Percentiles rank a stretch among this genome's conserved stretches.
These are phyloP conservation scores for Pterophyllum scalare DNA, from an alignment of 2,113 vertebrate genomes.

Conservation along the genomic window DNA sequence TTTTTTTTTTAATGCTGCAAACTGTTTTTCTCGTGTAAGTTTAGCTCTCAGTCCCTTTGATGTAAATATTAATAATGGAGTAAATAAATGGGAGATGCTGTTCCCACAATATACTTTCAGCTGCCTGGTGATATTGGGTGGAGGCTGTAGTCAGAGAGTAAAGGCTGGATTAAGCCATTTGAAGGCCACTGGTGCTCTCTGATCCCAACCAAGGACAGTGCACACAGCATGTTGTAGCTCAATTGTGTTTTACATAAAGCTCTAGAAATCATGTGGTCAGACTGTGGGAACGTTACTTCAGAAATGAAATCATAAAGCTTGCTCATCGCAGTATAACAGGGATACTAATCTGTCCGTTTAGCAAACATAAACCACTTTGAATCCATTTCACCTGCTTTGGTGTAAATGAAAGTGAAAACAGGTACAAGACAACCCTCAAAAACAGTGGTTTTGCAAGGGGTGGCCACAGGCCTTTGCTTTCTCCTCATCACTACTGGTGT, in stretches of 20 bases:
- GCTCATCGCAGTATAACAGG: not conserved
- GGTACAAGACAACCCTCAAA: not conserved
- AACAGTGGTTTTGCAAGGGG: not conserved
- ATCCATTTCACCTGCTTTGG: not conserved
- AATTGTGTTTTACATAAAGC: not conserved
- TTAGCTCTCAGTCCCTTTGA: slow-evolving; percentile 11
- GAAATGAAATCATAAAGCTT: not conserved
- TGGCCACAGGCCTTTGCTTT: not conserved
- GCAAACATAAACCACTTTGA: not conserved
- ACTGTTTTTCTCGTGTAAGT: slow-evolving; percentile 42
- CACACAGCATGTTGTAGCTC: not conserved
- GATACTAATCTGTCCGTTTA: not conserved
- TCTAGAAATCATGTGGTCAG: not conserved
- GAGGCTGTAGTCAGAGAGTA: not conserved
- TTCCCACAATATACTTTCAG: slow-evolving; percentile 21
- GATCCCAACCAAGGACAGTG: not conserved
- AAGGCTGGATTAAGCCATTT: not conserved
- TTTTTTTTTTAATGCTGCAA: slow-evolving; percentile 36
- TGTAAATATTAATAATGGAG: slow-evolving; percentile 62
- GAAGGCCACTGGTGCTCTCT: not conserved
- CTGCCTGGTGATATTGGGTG: not conserved
- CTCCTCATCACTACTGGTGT: not conserved
- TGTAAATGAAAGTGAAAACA: not conserved
- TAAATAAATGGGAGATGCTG: slow-evolving; percentile 52
- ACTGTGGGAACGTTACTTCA: not conserved